Evolutionary conservation across 2,888 invertebrate species (phyloP).

Genomic region (Theristus sp.): DNA sequence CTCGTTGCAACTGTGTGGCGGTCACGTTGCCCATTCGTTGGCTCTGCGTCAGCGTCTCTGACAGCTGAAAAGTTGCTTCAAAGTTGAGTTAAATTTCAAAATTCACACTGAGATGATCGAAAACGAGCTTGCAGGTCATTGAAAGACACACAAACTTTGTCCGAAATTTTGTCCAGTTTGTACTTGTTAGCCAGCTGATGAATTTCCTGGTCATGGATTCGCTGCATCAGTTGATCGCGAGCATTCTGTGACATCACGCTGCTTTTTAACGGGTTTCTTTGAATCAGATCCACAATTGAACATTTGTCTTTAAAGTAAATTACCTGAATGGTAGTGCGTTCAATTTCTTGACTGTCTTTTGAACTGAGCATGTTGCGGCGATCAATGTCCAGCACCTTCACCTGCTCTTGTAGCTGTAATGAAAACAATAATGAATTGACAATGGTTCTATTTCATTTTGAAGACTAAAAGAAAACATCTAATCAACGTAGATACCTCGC

Average conservation of each 20-base stretch:
- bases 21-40: not conserved
- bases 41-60: not conserved
- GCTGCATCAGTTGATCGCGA: conserved; percentile 21
- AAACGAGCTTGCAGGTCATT: not conserved
- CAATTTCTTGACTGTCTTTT: conserved; percentile 13
- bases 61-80: no score
- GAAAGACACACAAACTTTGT: conserved; percentile 15
- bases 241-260: conserved; percentile 18
- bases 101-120: no score
- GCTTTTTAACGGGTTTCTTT: no score
- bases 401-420: conserved; percentile 18
- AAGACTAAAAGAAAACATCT: no score
- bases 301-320: no score
- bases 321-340: conserved; percentile 1
- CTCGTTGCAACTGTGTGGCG: not conserved
- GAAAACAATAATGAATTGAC: no score
- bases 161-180: conserved; percentile 23
- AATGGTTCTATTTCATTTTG: no score
- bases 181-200: conserved; percentile 27
- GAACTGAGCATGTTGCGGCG: conserved; percentile 19
- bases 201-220: conserved; percentile 23
- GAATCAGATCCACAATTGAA: no score
- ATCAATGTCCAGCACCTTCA: conserved; percentile 24
- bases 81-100: no score
- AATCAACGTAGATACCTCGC: conserved; percentile 8